Percentiles rank a stretch among this genome's conserved stretches.
Conservation (phyloP, 2,113 vertebrate genomes). For the Ictalurus furcatus region DNA sequence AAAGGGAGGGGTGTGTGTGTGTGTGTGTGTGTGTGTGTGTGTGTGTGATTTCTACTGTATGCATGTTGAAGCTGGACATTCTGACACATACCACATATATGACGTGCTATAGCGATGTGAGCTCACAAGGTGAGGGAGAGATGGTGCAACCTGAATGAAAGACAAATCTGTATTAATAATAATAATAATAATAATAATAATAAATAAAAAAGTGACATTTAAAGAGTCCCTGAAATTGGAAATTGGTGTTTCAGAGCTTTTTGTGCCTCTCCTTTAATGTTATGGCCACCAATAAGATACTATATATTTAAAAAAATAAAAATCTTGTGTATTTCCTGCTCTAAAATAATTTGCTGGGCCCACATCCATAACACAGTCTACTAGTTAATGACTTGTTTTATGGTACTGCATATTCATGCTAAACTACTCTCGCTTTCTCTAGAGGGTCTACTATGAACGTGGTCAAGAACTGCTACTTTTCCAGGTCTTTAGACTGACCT, state of each 20-base stretch:
- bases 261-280: background rate
- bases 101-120: background rate
- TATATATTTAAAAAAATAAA: too few species aligned
- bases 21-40: background rate
- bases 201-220: too few species aligned
- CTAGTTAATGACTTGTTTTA: background rate
- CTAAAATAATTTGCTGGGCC: background rate
- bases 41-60: background rate
- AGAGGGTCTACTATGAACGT: background rate
- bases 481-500: background rate
- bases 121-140: background rate
- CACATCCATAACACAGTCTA: background rate
- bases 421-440: background rate
- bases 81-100: conserved; percentile 12
- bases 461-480: background rate
- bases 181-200: background rate
- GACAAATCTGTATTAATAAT: background rate
- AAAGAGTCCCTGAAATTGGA: background rate
- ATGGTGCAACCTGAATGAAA: background rate
- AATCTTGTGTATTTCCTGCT: background rate
- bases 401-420: background rate
- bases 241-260: background rate
- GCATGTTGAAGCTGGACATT: conserved; percentile 19
- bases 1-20: background rate
- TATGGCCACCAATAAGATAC: background rate